phyloP scores from a whole-genome alignment of 2,113 vertebrate genomes.

The Meleagris gallopavo region DNA sequence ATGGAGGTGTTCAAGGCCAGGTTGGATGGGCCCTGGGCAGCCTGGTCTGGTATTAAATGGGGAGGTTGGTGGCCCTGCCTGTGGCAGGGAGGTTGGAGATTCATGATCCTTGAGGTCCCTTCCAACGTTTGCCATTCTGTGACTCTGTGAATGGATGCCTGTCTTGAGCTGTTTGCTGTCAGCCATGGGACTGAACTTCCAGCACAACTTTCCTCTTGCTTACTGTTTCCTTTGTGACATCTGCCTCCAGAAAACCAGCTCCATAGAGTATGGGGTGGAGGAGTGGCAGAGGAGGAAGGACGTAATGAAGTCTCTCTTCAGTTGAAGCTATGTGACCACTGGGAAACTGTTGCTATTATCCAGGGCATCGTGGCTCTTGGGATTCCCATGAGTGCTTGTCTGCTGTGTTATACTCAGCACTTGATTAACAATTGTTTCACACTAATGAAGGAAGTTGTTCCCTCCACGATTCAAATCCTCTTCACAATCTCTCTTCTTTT shows the following conservation, averaged over 20 bases:
- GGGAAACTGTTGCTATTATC: slow-evolving; percentile 39
- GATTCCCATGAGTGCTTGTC: slow-evolving; percentile 21
- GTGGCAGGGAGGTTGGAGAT: too few relatives aligned
- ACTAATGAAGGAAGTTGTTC: slow-evolving; percentile 62
- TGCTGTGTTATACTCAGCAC: background rate
- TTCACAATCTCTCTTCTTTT: slow-evolving; percentile 59
- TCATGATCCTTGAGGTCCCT: too few relatives aligned
- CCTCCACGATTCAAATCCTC: slow-evolving; percentile 53
- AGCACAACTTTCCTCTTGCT: background rate
- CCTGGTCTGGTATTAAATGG: too few relatives aligned
- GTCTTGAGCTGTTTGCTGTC: background rate
- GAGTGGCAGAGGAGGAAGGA: background rate
- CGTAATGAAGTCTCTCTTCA: background rate
- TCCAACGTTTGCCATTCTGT: too few relatives aligned
- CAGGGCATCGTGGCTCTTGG: background rate
- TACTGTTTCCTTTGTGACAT: background rate
- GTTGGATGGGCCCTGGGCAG: too few relatives aligned
- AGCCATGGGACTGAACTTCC: background rate
- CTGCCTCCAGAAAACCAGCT: background rate
- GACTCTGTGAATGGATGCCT: background rate
- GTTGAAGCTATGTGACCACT: background rate
- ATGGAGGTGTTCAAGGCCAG: too few relatives aligned
- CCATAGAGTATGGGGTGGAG: background rate
- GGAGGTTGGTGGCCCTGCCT: too few relatives aligned
- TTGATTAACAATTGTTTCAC: slow-evolving; percentile 75